Evolutionary conservation across 2,113 vertebrate genomes (phyloP), one percentile per base, ranked within the genome.

Genomic region (Saimiri boliviensis): DNA sequence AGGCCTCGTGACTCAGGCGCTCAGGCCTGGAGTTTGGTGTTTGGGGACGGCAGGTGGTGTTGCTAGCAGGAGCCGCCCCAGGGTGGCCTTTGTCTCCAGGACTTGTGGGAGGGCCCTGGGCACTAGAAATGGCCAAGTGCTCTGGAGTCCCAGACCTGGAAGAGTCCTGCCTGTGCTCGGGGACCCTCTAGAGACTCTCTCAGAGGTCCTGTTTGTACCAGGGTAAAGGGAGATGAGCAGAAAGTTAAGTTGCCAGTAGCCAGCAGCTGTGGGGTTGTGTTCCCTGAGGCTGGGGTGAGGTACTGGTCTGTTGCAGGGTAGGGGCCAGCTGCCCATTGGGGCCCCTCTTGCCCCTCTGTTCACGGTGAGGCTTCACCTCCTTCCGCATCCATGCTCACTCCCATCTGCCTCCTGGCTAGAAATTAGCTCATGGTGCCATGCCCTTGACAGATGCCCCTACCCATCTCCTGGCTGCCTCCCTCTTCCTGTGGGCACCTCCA

Each of bases 91-190:
- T 3, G 0, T n/a, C 27, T 49, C 76, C n/a, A 14, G 27, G 21
- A 42, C n/a, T 10, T 2, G 5, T 30, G 60, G 30, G 42, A 42
- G 25, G 25, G 2, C 3, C 68, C 1, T 5, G 37, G 84, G 30
- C 14, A 17, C 37, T 66, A 35, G 37, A 1, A 5, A n/a, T 73
- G 25, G 5, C 32, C 17, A 37, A n/a, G 58, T 0, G 0, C 58
- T 54, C 40, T 52, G 40, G 58, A 84, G 32, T n/a, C 89, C 19
- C 76, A 84, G 54, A 58, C 40, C 35, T 25, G 20, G 30, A 8
- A 11, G 5, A 11, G 47, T 47, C 66, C 40, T 86, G 30, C 49
- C 20, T 84, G 35, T 91, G 60, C 21, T 17, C 9, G 30, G 35
- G 40, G 35, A 74, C 47, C 14, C 35, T 37, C n/a, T 11, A 68